phyloP scores from a whole-genome alignment of 2,113 vertebrate genomes.

The Poecile atricapillus region DNA sequence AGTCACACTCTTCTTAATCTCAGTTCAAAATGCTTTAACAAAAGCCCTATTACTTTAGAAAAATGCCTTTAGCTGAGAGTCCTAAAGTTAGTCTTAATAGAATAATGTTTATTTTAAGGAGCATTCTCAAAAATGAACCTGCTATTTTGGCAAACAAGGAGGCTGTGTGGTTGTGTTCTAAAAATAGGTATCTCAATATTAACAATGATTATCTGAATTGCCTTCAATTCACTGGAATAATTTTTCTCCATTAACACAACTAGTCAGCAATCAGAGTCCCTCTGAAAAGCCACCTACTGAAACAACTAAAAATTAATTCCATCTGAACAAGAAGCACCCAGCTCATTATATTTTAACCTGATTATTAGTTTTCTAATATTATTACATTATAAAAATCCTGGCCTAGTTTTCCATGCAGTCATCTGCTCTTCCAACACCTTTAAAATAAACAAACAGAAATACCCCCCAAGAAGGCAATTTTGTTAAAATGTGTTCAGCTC shows the following conservation, averaged over 20 bases:
- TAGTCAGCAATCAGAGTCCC: slow-evolving; percentile 22
- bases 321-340: neutral
- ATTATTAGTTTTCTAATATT: neutral
- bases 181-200: slow-evolving; percentile 44
- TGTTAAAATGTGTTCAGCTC: neutral
- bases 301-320: neutral
- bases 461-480: neutral
- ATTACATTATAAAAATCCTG: neutral
- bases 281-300: neutral
- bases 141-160: slow-evolving; percentile 17
- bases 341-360: neutral
- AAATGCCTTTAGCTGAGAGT: neutral
- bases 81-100: neutral
- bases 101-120: slow-evolving; percentile 13
- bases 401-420: neutral
- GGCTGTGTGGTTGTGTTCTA: neutral
- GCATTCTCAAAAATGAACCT: neutral
- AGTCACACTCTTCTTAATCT: neutral
- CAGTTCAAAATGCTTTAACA: neutral
- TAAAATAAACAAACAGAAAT: neutral
- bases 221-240: slow-evolving; percentile 62
- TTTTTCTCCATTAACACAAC: slow-evolving; percentile 54
- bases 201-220: slow-evolving; percentile 48
- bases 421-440: neutral
- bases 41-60: neutral